Percentiles rank a stretch among this genome's conserved stretches.
These are phyloP conservation scores for Hippopotamyrus pictus DNA, from an alignment of 2,797 vertebrate species.

Conservation along the genomic window DNA sequence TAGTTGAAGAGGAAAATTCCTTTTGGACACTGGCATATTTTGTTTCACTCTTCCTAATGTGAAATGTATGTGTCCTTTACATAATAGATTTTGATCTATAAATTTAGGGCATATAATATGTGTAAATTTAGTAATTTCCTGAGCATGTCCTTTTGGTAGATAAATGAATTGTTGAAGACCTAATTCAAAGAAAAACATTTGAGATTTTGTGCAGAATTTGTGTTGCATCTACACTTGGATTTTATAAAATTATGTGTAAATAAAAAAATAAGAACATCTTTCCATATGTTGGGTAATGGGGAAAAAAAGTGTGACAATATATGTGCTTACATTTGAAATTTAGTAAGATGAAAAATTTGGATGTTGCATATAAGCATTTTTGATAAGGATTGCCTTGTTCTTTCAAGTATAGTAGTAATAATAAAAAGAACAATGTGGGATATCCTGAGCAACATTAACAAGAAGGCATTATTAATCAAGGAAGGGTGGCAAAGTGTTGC, in stretches of 20 bases:
- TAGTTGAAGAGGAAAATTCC: not conserved
- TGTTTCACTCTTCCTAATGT: not conserved
- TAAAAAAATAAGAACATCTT: not conserved
- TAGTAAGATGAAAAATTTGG: not conserved
- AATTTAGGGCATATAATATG: not conserved
- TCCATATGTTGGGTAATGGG: not conserved
- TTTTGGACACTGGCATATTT: not conserved
- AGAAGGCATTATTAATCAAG: conserved; percentile 9
- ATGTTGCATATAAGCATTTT: not conserved
- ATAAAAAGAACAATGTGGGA: not conserved
- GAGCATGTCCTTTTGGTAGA: not conserved
- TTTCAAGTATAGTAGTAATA: not conserved
- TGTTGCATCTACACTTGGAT: not conserved
- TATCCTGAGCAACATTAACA: not conserved
- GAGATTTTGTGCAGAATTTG: not conserved
- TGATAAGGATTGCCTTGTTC: not conserved
- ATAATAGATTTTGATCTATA: not conserved
- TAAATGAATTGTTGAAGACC: not conserved
- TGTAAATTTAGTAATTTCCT: not conserved
- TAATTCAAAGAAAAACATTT: not conserved
- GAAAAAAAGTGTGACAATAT: not conserved
- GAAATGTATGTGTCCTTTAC: not conserved
- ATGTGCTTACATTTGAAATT: not conserved
- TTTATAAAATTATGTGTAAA: not conserved
- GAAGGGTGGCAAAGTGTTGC: not conserved